Percentiles rank a stretch among this genome's conserved stretches.
Conservation (phyloP, 2,113 vertebrate genomes). For the Malaclemys terrapin region DNA sequence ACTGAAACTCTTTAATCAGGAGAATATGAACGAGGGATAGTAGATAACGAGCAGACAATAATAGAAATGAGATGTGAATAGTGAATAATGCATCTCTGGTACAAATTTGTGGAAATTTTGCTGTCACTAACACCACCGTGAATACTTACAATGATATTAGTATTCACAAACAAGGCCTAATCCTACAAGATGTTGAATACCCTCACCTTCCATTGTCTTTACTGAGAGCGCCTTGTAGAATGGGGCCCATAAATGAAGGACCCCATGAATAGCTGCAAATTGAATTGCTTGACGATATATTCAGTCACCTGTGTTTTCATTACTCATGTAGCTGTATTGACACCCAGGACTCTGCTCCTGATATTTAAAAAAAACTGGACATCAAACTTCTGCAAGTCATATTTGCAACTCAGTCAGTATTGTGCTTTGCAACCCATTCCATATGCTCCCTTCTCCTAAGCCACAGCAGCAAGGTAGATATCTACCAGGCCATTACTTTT, state of each 20-base stretch:
- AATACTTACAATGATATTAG: not conserved
- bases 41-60: not conserved
- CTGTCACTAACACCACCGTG: not conserved
- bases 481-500: not conserved
- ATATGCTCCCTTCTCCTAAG: not conserved
- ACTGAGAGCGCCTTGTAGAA: not conserved
- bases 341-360: not conserved
- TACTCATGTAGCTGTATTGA: not conserved
- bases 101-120: not conserved
- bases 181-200: not conserved
- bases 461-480: not conserved
- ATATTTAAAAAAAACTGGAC: not conserved
- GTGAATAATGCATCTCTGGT: not conserved
- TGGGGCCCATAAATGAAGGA: not conserved
- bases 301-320: not conserved
- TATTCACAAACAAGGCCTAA: fast-evolving
- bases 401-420: not conserved
- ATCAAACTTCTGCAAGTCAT: not conserved
- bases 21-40: not conserved
- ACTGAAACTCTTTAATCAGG: not conserved
- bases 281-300: not conserved
- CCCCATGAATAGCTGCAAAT: not conserved
- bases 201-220: not conserved
- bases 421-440: not conserved
- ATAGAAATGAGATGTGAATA: not conserved